Conservation (phyloP, 2,888 invertebrate genomes). For the Epistrophe eligans region DNA sequence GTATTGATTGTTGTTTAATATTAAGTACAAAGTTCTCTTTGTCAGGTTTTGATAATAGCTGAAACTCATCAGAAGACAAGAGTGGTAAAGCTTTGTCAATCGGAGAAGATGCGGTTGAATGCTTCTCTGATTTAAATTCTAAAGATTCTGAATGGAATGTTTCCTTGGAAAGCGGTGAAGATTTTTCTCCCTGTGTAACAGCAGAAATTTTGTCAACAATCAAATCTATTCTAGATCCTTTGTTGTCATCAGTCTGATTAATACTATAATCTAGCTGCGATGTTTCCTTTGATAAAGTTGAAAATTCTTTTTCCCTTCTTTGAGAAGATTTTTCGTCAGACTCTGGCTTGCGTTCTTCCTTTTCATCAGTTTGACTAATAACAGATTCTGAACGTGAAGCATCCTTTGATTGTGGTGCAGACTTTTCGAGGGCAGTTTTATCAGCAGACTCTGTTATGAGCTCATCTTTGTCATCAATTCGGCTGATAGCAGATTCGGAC, state of each 20-base stretch:
- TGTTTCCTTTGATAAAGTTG: too few relatives aligned
- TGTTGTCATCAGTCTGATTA: not conserved
- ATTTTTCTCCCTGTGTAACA: not conserved
- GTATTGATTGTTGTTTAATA: constrained; percentile 44
- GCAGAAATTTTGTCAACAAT: not conserved
- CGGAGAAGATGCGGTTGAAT: constrained; percentile 78
- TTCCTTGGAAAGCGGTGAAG: constrained; percentile 47
- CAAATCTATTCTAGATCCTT: not conserved
- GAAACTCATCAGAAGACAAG: constrained; percentile 64
- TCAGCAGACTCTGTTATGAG: too few relatives aligned
- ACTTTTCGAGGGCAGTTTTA: too few relatives aligned
- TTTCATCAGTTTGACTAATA: too few relatives aligned
- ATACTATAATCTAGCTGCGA: too few relatives aligned
- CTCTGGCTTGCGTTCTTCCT: too few relatives aligned
- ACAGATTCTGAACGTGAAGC: too few relatives aligned
- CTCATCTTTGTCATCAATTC: too few relatives aligned
- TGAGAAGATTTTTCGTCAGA: too few relatives aligned
- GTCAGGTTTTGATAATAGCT: constrained; percentile 40
- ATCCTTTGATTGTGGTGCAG: too few relatives aligned
- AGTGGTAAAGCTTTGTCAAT: constrained; percentile 78
- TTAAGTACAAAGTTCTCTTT: constrained; percentile 57
- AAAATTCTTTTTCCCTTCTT: too few relatives aligned
- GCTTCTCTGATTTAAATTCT: constrained; percentile 66
- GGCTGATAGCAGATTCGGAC: constrained; percentile 64
- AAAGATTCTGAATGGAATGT: not conserved